These are phyloP conservation scores for Sebastes fasciatus DNA, from an alignment of 2,113 vertebrate species.

Conservation along the genomic window DNA sequence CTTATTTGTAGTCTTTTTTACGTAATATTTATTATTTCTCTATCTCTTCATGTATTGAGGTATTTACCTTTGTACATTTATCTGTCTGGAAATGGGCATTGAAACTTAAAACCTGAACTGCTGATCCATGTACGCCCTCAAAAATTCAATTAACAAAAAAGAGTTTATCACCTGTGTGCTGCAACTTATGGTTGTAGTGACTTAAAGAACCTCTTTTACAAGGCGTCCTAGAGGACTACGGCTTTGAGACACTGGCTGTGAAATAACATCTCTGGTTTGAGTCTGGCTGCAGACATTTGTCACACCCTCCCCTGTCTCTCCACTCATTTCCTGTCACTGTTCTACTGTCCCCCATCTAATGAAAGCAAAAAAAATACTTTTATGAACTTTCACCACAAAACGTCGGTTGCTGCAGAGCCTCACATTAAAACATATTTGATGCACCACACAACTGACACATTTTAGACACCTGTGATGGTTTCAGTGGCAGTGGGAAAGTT, in stretches of 20 bases:
- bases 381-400: neutral
- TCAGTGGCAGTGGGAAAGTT: neutral
- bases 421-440: neutral
- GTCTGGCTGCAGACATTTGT: too few relatives aligned
- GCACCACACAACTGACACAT: neutral
- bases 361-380: neutral
- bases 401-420: neutral
- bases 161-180: too few relatives aligned
- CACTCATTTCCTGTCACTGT: neutral
- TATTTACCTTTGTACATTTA: neutral
- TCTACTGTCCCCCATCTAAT: neutral
- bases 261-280: too few relatives aligned
- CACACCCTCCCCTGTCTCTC: neutral
- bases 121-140: neutral
- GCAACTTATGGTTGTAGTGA: too few relatives aligned
- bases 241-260: too few relatives aligned
- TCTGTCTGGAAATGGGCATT: neutral
- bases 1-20: too few relatives aligned
- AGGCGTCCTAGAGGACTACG: too few relatives aligned
- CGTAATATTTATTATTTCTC: neutral
- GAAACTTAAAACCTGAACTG: neutral
- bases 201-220: too few relatives aligned
- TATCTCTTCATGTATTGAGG: neutral
- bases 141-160: neutral
- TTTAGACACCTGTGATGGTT: neutral